Evolutionary conservation across 1,140 invertebrate genomes (phyloP), one percentile per base, ranked within the genome.

Genomic region (Geopemphigus sp.): DNA sequence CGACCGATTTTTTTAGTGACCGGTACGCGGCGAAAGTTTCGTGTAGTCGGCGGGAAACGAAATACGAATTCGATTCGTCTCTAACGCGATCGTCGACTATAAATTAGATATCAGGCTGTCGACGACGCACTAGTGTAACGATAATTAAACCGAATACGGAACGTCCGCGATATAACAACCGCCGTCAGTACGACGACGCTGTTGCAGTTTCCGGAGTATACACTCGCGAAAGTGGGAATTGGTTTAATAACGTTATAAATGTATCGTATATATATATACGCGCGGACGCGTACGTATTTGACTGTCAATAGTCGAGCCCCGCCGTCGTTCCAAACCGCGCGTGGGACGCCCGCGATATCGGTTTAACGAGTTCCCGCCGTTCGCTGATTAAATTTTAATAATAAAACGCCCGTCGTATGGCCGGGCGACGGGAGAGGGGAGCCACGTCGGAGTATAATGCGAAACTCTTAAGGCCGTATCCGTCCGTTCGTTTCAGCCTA

Each of bases 351-450:
- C 22, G n/a, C 39, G 39, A 47, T 72, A 29, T 24, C 56, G 12
- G n/a, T n/a, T 59, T 22, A 57, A 57, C 39, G 32, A 74, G 72
- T 39, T 59, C 45, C 39, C 32, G n/a, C 6, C 4, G 39, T 47
- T 14, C 39, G 6, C 32, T 17, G 54, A 74, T 59, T 74, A 45
- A 74, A n/a, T 74, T 39, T 74, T 22, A 74, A 59, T 74, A 39
- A 74, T 74, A 57, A 39, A 74, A 59, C 14, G 15, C 4, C 14
- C 11, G 12, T 74, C 54, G 22, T 45, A 26, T 39, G 32, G 3
- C 3, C 32, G 8, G n/a, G 32, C 32, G 32, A 39, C 32, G 32
- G 1, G 5, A 74, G 29, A 8, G n/a, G n/a, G n/a, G n/a, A n/a
- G n/a, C n/a, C n/a, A n/a, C n/a, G n/a, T n/a, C n/a, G n/a, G n/a